Conservation (phyloP, 2,888 invertebrate genomes). For the Tethea ocularis region DNA sequence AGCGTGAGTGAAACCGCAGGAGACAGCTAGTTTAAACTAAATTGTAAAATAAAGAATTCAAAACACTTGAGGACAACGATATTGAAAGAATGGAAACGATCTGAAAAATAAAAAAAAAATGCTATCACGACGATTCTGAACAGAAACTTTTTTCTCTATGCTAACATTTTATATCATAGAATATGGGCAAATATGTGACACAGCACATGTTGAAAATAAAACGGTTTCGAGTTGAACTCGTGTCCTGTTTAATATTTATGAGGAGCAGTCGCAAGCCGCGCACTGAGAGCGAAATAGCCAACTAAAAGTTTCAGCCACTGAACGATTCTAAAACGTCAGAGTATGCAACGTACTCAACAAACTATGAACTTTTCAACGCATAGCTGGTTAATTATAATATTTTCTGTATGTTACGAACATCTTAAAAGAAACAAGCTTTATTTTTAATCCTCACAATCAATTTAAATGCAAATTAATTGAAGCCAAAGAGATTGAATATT, state of each 20-base stretch:
- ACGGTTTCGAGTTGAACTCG: slow-evolving; percentile 45
- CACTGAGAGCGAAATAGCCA: slow-evolving; percentile 47
- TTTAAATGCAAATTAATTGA: no score
- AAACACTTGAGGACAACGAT: no score
- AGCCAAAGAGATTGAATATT: no score
- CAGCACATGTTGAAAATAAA: slow-evolving; percentile 55
- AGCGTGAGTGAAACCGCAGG: no score
- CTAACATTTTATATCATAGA: background rate
- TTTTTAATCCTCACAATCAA: no score
- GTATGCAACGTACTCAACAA: slow-evolving; percentile 31
- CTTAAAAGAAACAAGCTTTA: no score
- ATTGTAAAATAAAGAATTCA: no score
- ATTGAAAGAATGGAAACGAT: background rate
- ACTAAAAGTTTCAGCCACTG: slow-evolving; percentile 53
- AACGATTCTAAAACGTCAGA: slow-evolving; percentile 49
- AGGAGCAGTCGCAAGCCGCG: slow-evolving; percentile 36
- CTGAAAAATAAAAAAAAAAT: background rate
- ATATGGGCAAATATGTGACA: slow-evolving; percentile 30
- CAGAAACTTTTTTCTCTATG: background rate
- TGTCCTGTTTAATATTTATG: slow-evolving; percentile 64
- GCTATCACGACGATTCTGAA: background rate
- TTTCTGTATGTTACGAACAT: slow-evolving; percentile 19
- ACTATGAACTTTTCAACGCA: slow-evolving; percentile 50
- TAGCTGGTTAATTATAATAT: slow-evolving; percentile 19
- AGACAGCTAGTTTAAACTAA: no score